Base-by-base conservation (phyloP, 2,113 vertebrate genomes). In the Halichoerus grypus region DNA sequence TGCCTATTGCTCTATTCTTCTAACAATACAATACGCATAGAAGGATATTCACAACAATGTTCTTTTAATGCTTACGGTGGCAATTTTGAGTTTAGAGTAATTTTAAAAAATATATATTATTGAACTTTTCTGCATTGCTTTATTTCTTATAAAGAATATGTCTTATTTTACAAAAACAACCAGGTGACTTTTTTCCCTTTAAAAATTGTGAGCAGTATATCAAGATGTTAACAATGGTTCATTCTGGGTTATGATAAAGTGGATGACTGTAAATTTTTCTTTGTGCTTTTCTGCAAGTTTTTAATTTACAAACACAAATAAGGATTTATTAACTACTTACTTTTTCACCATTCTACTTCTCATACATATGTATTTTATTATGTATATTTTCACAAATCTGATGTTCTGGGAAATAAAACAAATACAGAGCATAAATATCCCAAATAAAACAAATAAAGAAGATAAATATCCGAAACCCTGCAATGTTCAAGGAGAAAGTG, bases 361-460 rank as follows among this genome's bases (percentile, higher is more conserved):
- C 46, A 83, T 55, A 81, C 8, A 51, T 33, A 55, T 33, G 0
- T 33, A 95, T 88, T 96, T 95, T 88, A 79, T 57, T 65, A 67
- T 83, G 36, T 22, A 46, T n/a, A 36, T 71, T 69, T 92, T 82
- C 36, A 92, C 69, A 86, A 79, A 88, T 65, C 65, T 88, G 12
- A 74, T 88, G 5, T 76, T 77, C 80, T 67, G 39, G 36, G 33
- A 82, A 93, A 72, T 42, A 88, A 91, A 83, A 19, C 24, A 53
- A 33, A 51, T n/a, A 80, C 88, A 88, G 31, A 81, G 14, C 59
- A 9, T 39, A 86, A 93, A 59, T 77, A 93, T 33, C 26, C 8
- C 39, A 91, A 88, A 72, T 69, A 36, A 88, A 55, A 39, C n/a
- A 39, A 92, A 22, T 55, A 87, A 94, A 97, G 24, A 86, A 14